Evolutionary conservation across 2,797 vertebrate species (phyloP), one percentile per base, ranked within the genome.

Genomic region (Monodelphis domestica): DNA sequence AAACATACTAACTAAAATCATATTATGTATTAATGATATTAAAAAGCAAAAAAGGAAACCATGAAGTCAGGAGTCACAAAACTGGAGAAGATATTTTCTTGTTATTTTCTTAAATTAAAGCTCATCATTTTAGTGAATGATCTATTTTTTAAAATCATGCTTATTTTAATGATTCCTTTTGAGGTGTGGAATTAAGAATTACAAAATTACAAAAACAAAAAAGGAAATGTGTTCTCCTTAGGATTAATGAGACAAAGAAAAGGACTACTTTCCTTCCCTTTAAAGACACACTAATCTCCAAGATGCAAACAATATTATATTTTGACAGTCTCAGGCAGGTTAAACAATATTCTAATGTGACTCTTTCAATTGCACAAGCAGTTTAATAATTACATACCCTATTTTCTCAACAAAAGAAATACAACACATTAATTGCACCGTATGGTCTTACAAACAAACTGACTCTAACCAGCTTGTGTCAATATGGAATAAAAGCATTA

Each of bases 401-500:
- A 95, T 96, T 96, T 97, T 96, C 94, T 95, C 0, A 94, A 97
- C 97, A 97, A 96, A 97, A 98, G 96, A 97, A 97, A 97, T 96
- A 98, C 96, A 98, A 97, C 95, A 95, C 89, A 97, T 94, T 90
- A 95, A 96, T 93, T 88, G 91, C 26, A 84, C 95, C 94, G 97
- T 95, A 59, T 97, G 97, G 96, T 92, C 97, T 97, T 97, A 98
- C 98, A 98, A 98, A 98, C 97, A 98, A 97, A 98, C 97, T 96
- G 96, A 97, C 96, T 97, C 97, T 97, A 97, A 98, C 98, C 97
- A 97, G 97, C 95, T 97, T 98, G 95, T 97, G 98, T 98, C 98
- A 98, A 98, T 97, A 98, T 5, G 95, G 97, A 98, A 98, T 97
- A 98, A 98, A 98, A 97, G 91, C 98, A 97, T 98, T 98, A 98